These are phyloP conservation scores for Drosophila funebris DNA, from an alignment of 1,140 invertebrate genomes.

Conservation along the genomic window DNA sequence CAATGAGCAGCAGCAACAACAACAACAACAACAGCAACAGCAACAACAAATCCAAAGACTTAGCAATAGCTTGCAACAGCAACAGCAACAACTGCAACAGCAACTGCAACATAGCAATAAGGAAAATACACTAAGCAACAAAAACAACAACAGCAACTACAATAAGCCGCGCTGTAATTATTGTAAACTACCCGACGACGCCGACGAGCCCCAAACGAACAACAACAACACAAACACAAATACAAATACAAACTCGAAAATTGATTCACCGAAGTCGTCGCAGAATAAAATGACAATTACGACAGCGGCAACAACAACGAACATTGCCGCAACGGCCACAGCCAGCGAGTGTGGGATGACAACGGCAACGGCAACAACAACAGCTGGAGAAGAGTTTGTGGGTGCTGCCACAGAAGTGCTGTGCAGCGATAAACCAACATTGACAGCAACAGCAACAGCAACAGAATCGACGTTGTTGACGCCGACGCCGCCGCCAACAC, in stretches of 20 bases:
- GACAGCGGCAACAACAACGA: conserved; percentile 61
- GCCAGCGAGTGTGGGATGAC: conserved; percentile 70
- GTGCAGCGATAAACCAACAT: conserved; percentile 77
- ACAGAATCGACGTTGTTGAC: conserved; percentile 16
- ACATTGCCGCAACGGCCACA: conserved; percentile 50
- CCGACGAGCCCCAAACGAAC: conserved; percentile 69
- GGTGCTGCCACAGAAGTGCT: conserved; percentile 78
- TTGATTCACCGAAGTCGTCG: conserved; percentile 76
- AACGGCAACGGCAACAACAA: conserved; percentile 35
- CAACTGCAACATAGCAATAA: conserved; percentile 73
- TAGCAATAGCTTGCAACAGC: conserved; percentile 77
- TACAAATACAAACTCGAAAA: conserved; percentile 60
- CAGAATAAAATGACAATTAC: conserved; percentile 83
- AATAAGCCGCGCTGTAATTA: conserved; percentile 77
- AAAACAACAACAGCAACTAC: conserved; percentile 37
- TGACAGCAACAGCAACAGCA: conserved; percentile 53
- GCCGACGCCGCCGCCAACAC: conserved; percentile 28
- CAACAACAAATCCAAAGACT: conserved; percentile 83
- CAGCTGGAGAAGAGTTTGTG: conserved; percentile 62
- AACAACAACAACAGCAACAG: conserved; percentile 41
- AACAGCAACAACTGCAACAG: conserved; percentile 44
- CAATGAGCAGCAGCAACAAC: conserved; percentile 65
- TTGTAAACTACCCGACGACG: conserved; percentile 81
- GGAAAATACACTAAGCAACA: conserved; percentile 74
- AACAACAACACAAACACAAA: conserved; percentile 36